These are phyloP conservation scores for Drosophila melanica DNA, from an alignment of 1,140 invertebrate species.

Conservation along the genomic window DNA sequence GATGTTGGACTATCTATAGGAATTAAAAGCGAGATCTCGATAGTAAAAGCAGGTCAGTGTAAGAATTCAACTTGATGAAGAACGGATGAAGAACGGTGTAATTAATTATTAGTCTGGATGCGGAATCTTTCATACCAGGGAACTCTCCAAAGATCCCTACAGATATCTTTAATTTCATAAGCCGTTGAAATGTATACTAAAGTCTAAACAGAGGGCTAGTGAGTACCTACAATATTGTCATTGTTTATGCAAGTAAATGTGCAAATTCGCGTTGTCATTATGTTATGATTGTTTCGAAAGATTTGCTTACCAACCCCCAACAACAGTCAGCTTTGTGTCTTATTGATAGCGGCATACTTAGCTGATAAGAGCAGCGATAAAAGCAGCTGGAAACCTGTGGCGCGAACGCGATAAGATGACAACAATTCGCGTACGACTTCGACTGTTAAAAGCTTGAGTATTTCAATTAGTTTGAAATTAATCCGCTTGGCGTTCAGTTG, in stretches of 20 bases:
- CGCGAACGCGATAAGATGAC: background rate
- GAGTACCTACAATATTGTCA: background rate
- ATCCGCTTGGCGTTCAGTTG: constrained; percentile 11
- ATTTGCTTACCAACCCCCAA: too few species aligned
- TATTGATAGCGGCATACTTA: background rate
- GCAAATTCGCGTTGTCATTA: background rate
- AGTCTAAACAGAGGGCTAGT: too few species aligned
- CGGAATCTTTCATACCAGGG: too few species aligned
- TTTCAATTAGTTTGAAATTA: constrained; percentile 36
- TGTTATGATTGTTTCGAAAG: background rate
- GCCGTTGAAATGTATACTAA: too few species aligned
- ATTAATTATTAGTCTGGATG: too few species aligned
- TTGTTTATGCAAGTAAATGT: background rate
- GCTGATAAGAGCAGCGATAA: background rate
- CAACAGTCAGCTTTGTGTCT: background rate
- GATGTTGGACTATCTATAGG: too few species aligned
- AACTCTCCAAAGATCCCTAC: too few species aligned
- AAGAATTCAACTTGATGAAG: too few species aligned
- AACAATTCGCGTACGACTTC: constrained; percentile 36
- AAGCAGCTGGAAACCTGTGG: background rate
- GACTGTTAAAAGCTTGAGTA: constrained; percentile 6
- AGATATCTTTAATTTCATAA: too few species aligned
- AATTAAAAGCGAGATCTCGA: too few species aligned
- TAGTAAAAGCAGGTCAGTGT: too few species aligned
- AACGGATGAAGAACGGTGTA: too few species aligned